A percentile compares a stretch with the other conserved stretches of the same genome.
Conservation (phyloP, 2,888 invertebrate species). For the Drosophila eohydei region DNA sequence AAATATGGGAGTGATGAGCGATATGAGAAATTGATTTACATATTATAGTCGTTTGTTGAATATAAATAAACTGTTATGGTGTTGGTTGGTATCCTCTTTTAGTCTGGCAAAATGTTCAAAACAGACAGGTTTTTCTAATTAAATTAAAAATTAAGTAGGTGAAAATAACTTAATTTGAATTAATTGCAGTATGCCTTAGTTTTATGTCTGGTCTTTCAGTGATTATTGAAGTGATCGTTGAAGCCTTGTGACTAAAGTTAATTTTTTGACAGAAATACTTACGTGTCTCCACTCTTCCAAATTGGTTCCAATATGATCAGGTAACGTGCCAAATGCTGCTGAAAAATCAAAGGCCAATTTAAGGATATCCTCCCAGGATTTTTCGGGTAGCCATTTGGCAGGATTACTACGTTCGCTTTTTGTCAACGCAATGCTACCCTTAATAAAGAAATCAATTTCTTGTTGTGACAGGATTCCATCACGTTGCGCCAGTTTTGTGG, state of each 20-base stretch:
- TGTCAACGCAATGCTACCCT: constrained; percentile 92
- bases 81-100: no score
- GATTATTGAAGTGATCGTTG: background rate
- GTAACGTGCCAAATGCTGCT: constrained; percentile 88
- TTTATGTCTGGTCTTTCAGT: no score
- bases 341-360: constrained; percentile 90
- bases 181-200: no score
- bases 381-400: constrained; percentile 89
- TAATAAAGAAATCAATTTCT: constrained; percentile 96
- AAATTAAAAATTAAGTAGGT: no score
- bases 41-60: no score
- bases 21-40: no score
- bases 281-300: constrained; percentile 89
- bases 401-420: constrained; percentile 89
- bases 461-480: constrained; percentile 87
- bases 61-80: no score
- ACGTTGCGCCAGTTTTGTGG: constrained; percentile 92
- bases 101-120: no score
- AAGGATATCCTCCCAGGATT: constrained; percentile 94
- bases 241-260: background rate
- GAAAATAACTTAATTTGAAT: no score
- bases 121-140: no score
- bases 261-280: constrained; percentile 43
- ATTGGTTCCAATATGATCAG: constrained; percentile 87
- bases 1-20: no score